Percentiles rank a stretch among this genome's conserved stretches.
Conservation (phyloP, 2,113 vertebrate species). For the Sula dactylatra region DNA sequence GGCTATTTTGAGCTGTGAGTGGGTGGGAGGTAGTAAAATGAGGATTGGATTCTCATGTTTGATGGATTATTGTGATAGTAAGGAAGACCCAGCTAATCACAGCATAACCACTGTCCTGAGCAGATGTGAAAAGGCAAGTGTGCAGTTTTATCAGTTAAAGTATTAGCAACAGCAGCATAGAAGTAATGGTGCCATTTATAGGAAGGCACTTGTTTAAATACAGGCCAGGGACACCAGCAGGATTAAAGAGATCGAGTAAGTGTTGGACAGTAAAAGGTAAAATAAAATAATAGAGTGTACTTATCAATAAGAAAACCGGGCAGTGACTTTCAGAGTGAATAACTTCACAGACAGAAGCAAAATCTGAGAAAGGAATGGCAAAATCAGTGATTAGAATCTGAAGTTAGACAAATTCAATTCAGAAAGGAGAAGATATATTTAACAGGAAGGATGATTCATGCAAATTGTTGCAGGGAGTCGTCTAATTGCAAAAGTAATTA, state of each 20-base stretch:
- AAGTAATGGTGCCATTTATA: neutral
- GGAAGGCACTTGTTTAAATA: neutral
- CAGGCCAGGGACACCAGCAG: neutral
- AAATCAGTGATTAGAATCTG: neutral
- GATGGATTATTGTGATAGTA: neutral
- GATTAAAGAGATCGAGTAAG: neutral
- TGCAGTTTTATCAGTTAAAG: neutral
- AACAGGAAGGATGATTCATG: slow-evolving; percentile 30
- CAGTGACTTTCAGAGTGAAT: neutral
- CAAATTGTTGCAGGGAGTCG: neutral
- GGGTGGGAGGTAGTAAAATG: slow-evolving; percentile 12
- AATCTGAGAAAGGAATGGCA: neutral
- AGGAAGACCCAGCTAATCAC: neutral
- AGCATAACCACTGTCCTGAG: neutral
- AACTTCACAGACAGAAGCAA: neutral
- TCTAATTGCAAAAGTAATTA: slow-evolving; percentile 37
- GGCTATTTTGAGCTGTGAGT: slow-evolving; percentile 6
- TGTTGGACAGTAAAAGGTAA: neutral
- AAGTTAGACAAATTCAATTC: slow-evolving; percentile 1
- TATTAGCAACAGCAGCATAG: neutral
- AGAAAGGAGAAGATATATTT: slow-evolving; percentile 21
- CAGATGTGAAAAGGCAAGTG: neutral
- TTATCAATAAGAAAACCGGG: neutral
- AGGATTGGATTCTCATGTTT: slow-evolving; percentile 16
- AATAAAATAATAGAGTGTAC: neutral